Base-by-base conservation (phyloP, 2,888 invertebrate genomes). In the Andrena praecox region DNA sequence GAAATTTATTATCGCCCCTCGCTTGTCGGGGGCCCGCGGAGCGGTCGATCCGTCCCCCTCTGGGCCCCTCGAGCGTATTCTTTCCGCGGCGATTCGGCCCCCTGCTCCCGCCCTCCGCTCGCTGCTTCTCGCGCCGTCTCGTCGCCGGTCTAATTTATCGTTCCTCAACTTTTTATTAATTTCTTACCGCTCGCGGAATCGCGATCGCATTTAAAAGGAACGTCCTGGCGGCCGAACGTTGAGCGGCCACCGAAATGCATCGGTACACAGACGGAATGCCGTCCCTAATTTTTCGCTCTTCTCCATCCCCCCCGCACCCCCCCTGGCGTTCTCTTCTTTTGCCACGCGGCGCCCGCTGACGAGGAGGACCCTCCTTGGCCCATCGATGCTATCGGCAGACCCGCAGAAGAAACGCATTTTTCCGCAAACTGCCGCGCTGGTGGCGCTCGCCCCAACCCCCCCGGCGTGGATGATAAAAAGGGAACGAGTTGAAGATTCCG, bases 121-220 rank as follows among this genome's bases (percentile, higher is more conserved):
- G 62, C 48, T 29, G 64, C 52, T 87, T 85, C 87, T 89, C 89
- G 89, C 88, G 87, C 85, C 85, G 85, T 79, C 88, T 85, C 86
- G 87, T 88, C 88, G 86, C 86, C 92, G 92, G 91, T 85, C 93
- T 93, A 93, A 94, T 93, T 94, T 93, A 94, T 93, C 93, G 93
- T 93, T 93, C 93, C 91, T 92, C 93, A 91, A 93, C 91, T 93
- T 94, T 94, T 94, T 94, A 93, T 93, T 94, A 93, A 94, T 93
- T 93, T 94, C 92, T 90, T 89, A 90, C 90, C 91, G 91, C 90
- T 91, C 90, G 91, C 88, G 87, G 91, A 91, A 91, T 91, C 88
- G 88, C 87, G 88, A 89, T 86, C 88, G 85, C 88, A 87, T 89
- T 89, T 86, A 85, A 84, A 70, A 84, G 88, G 88, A 88, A 82